Evolutionary conservation across 2,113 vertebrate species (phyloP).

Genomic region (Dromiciops gliroides): DNA sequence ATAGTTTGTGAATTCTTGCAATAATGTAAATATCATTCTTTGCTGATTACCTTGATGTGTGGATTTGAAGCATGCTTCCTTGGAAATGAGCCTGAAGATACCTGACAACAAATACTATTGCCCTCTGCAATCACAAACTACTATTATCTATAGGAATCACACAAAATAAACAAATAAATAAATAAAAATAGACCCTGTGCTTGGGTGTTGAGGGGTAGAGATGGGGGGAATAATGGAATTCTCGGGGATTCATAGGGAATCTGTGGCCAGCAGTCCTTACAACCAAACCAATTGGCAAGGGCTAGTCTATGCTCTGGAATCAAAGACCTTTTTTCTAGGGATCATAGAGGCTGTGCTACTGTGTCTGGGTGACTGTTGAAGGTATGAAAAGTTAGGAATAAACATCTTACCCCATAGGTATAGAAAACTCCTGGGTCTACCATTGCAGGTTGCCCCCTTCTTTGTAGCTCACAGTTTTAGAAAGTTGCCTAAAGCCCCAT

Average conservation of each 20-base stretch:
- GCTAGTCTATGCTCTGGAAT: not conserved
- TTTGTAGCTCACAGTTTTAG: not conserved
- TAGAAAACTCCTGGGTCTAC: not conserved
- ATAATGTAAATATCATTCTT: not conserved
- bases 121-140: not conserved
- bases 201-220: too few relatives aligned
- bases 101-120: not conserved
- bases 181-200: not conserved
- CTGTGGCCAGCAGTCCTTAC: not conserved
- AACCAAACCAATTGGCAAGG: not conserved
- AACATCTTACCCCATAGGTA: not conserved
- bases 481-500: not conserved
- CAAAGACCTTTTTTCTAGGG: not conserved
- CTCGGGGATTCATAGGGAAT: not conserved
- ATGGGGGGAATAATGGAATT: not conserved
- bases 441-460: not conserved
- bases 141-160: not conserved
- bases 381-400: not conserved
- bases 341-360: not conserved
- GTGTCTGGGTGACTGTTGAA: not conserved
- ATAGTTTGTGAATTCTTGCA: fast-evolving
- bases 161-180: too few relatives aligned
- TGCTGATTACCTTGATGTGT: not conserved
- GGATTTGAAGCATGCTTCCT: not conserved
- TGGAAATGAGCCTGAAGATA: not conserved